A percentile compares a stretch with the other conserved stretches of the same genome.
phyloP scores from a whole-genome alignment of 2,113 vertebrate genomes.

The Condylura cristata region DNA sequence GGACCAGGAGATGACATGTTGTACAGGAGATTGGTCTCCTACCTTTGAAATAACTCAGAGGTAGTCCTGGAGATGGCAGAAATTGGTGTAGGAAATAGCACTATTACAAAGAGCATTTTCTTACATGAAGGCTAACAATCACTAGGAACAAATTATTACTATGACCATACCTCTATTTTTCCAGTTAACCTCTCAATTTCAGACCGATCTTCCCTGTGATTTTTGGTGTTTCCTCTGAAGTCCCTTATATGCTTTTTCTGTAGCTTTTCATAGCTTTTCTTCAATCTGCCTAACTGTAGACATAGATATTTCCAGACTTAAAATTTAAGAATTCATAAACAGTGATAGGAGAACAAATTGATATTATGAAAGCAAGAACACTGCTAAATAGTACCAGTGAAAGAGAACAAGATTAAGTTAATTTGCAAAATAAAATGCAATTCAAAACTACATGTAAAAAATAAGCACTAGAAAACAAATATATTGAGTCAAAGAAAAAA shows the following conservation, averaged over 20 bases:
- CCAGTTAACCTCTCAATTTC: conserved; percentile 88
- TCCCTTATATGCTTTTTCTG: conserved; percentile 91
- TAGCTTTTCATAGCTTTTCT: conserved; percentile 95
- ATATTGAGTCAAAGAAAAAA: background rate
- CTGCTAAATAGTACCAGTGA: background rate
- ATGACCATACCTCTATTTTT: conserved; percentile 89
- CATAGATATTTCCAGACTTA: conserved; percentile 71
- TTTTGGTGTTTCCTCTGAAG: conserved; percentile 82
- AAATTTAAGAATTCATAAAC: conserved; percentile 61
- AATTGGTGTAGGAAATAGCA: background rate
- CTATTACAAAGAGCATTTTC: conserved; percentile 32
- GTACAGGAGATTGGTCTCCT: background rate
- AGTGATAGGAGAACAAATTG: background rate
- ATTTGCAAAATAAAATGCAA: conserved; percentile 31
- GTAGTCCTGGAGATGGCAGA: background rate
- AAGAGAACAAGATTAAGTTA: background rate
- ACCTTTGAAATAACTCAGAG: background rate
- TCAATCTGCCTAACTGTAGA: conserved; percentile 91
- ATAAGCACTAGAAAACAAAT: conserved; percentile 4
- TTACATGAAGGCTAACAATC: background rate
- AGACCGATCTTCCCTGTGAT: conserved; percentile 83
- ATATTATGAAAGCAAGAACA: conserved; percentile 43
- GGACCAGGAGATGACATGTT: background rate
- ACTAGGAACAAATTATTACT: background rate
- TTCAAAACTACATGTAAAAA: background rate